These are phyloP conservation scores for Aspidiotus rigidus DNA, from an alignment of 2,888 invertebrate genomes.

Conservation along the genomic window DNA sequence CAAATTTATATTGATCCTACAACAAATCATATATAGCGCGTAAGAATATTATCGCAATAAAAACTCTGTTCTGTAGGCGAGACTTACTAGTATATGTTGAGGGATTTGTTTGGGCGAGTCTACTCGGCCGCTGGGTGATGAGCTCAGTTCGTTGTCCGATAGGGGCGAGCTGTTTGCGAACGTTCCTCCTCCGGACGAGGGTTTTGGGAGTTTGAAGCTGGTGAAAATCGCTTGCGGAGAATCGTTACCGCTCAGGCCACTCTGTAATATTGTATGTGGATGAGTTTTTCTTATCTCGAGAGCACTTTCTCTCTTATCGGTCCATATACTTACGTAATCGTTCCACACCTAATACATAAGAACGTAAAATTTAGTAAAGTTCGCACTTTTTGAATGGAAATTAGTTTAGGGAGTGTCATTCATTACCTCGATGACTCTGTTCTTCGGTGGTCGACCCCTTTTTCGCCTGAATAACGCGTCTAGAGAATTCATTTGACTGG, in stretches of 20 bases:
- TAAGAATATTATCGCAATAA: not conserved
- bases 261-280: slow-evolving; percentile 38
- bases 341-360: slow-evolving; percentile 57
- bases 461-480: slow-evolving; percentile 89
- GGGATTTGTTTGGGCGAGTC: slow-evolving; percentile 29
- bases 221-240: slow-evolving; percentile 87
- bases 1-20: slow-evolving; percentile 54
- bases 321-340: slow-evolving; percentile 56
- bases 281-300: not conserved
- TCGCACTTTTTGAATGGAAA: not conserved
- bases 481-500: slow-evolving; percentile 63
- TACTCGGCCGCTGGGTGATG: slow-evolving; percentile 21
- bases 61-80: not conserved
- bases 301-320: not conserved
- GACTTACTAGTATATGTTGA: slow-evolving; percentile 37
- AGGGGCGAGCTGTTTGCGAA: slow-evolving; percentile 23
- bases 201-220: slow-evolving; percentile 81
- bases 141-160: slow-evolving; percentile 40
- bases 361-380: slow-evolving; percentile 19
- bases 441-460: slow-evolving; percentile 92
- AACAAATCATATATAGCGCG: slow-evolving; percentile 42
- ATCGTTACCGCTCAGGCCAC: slow-evolving; percentile 44
- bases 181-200: slow-evolving; percentile 39
- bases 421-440: slow-evolving; percentile 69
- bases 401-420: not conserved